A percentile compares a stretch with the other conserved stretches of the same genome.
Evolutionary conservation across 2,888 invertebrate species (phyloP).

Genomic region (Pteria penguin): DNA sequence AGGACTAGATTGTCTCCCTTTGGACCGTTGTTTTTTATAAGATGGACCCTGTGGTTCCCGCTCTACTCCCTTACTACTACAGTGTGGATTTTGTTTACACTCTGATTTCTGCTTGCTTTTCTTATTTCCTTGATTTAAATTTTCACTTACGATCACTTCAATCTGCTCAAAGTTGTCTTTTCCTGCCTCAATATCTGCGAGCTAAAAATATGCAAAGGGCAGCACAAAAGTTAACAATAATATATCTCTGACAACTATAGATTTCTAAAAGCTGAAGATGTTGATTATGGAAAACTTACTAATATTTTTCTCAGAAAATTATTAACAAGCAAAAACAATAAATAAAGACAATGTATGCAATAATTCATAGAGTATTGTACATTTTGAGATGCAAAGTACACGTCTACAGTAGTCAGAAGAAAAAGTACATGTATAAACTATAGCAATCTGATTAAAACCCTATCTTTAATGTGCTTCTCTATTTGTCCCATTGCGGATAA

Average conservation of each 20-base stretch:
- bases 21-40: neutral
- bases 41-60: conserved; percentile 15
- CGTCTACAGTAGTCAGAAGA: no score
- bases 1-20: conserved; percentile 6
- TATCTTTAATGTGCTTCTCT: no score
- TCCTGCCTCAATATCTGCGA: conserved; percentile 10
- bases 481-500: no score
- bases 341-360: no score
- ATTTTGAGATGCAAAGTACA: no score
- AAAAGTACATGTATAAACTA: no score
- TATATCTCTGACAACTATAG: no score
- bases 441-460: no score
- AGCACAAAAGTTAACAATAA: no score
- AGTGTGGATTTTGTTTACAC: neutral
- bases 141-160: conserved; percentile 31
- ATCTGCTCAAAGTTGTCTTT: conserved; percentile 26
- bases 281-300: neutral
- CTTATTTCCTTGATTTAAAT: conserved; percentile 8
- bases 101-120: neutral
- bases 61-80: neutral
- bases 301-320: neutral
- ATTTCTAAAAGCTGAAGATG: neutral
- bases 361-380: no score
- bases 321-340: neutral
- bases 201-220: no score